Evolutionary conservation across 1,140 invertebrate genomes (phyloP).

Genomic region (Drosophila varians): DNA sequence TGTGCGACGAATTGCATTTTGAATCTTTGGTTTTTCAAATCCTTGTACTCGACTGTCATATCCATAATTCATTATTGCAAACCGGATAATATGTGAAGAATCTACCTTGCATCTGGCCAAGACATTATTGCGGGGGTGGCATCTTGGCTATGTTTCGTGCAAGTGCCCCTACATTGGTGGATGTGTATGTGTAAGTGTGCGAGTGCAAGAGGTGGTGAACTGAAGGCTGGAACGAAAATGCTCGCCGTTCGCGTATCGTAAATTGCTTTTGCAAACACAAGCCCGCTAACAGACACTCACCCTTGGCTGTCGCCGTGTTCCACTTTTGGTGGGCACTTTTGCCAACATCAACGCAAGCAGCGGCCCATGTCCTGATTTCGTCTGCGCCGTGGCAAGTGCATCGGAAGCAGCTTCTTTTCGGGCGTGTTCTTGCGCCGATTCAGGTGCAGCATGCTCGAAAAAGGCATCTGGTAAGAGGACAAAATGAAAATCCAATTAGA

Average conservation of each 20-base stretch:
- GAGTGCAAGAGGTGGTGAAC: constrained; percentile 25
- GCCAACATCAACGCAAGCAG: constrained; percentile 12
- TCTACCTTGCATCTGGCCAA: constrained; percentile 8
- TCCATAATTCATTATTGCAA: constrained; percentile 37
- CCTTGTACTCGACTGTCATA: constrained; percentile 26
- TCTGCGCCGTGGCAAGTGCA: constrained; percentile 29
- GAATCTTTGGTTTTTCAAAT: background rate
- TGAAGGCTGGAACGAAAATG: constrained; percentile 39
- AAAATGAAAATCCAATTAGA: constrained; percentile 27
- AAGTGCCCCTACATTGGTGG: constrained; percentile 1
- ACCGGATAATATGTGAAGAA: constrained; percentile 62
- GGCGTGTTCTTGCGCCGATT: constrained; percentile 29
- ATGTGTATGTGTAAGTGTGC: constrained; percentile 7
- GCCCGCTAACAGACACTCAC: constrained; percentile 4
- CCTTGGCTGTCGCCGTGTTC: constrained; percentile 38
- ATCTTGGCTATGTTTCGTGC: constrained; percentile 4
- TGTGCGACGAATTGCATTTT: constrained; percentile 8
- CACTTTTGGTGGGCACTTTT: constrained; percentile 60
- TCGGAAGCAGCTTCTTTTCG: constrained; percentile 18
- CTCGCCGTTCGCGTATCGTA: constrained; percentile 62
- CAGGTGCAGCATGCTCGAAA: constrained; percentile 31
- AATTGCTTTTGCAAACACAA: constrained; percentile 65
- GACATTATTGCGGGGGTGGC: constrained; percentile 51
- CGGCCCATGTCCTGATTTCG: constrained; percentile 61
- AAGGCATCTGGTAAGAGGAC: constrained; percentile 40